phyloP scores from a whole-genome alignment of 2,797 vertebrate species.

The Myotis myotis region DNA sequence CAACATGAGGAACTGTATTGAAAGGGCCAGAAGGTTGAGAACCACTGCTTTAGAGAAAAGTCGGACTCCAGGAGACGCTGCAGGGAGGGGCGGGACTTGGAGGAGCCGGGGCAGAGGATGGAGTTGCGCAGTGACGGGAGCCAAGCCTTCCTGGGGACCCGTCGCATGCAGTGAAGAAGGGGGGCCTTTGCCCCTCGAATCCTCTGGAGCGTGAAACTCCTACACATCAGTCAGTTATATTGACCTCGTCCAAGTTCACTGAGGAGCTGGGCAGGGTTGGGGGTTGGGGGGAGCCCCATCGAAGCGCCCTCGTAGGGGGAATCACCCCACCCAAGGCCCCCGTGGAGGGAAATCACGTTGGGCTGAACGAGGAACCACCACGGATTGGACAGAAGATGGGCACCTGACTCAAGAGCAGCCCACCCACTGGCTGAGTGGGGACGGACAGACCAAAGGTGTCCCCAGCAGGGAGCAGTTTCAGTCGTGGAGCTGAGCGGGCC shows the following conservation, averaged over 20 bases:
- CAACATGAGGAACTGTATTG: no score
- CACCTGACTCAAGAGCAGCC: background rate
- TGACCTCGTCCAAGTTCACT: background rate
- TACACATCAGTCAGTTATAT: background rate
- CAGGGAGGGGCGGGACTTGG: background rate
- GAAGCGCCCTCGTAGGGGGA: no score
- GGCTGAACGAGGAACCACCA: background rate
- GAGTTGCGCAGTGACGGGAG: no score
- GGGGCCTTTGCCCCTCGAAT: background rate
- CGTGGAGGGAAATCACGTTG: rapidly evolving
- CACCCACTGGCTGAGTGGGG: background rate
- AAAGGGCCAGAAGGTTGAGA: no score
- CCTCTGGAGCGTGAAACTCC: background rate
- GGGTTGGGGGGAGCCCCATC: no score
- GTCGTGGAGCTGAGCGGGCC: background rate
- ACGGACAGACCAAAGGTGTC: background rate
- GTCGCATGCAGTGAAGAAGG: rapidly evolving
- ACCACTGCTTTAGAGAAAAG: background rate
- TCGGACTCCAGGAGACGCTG: background rate
- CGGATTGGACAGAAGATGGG: background rate
- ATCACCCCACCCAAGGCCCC: background rate
- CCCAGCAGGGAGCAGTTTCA: background rate
- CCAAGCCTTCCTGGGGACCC: background rate
- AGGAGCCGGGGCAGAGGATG: background rate
- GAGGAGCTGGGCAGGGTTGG: background rate